phyloP scores from a whole-genome alignment of 2,888 invertebrate species.

The Panzeria rudis region DNA sequence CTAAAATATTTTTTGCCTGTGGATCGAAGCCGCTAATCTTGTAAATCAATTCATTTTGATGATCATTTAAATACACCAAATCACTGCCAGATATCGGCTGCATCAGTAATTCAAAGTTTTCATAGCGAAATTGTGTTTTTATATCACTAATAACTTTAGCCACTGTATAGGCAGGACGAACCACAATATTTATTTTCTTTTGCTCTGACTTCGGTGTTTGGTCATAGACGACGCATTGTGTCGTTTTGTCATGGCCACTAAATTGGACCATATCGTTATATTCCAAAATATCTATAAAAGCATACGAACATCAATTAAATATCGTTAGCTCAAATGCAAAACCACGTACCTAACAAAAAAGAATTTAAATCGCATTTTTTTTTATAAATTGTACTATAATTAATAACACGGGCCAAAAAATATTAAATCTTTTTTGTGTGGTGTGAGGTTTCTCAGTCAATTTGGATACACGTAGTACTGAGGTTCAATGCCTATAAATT shows the following conservation, averaged over 20 bases:
- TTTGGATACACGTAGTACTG: no score
- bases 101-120: conserved; percentile 80
- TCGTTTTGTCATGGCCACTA: conserved; percentile 76
- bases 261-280: conserved; percentile 76
- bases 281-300: conserved; percentile 70
- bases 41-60: conserved; percentile 76
- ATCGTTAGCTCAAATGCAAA: background rate
- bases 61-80: conserved; percentile 80
- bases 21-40: conserved; percentile 80
- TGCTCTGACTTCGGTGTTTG: conserved; percentile 82
- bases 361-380: background rate
- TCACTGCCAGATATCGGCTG: conserved; percentile 78
- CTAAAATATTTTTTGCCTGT: conserved; percentile 78
- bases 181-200: conserved; percentile 82
- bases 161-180: conserved; percentile 81
- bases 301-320: conserved; percentile 5
- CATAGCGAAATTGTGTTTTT: conserved; percentile 81
- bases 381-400: no score
- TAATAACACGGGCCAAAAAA: no score
- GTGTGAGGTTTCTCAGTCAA: no score
- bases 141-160: conserved; percentile 80
- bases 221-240: conserved; percentile 82
- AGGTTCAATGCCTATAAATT: no score
- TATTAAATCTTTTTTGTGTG: no score
- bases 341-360: background rate